Percentiles rank a stretch among this genome's conserved stretches.
phyloP scores from a whole-genome alignment of 2,113 vertebrate genomes.

The Machaerirhynchus nigripectus region DNA sequence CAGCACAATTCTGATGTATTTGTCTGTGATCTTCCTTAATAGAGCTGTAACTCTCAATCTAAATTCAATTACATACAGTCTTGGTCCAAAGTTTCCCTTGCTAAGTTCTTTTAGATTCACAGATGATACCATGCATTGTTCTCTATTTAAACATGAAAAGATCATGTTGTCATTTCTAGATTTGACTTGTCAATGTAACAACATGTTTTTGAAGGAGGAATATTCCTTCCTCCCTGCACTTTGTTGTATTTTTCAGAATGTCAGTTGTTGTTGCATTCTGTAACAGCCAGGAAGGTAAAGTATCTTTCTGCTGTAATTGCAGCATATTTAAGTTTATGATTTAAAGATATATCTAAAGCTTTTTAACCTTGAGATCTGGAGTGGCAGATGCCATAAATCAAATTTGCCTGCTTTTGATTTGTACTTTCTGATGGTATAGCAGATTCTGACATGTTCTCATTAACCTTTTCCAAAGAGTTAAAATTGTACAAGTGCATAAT shows the following conservation, averaged over 20 bases:
- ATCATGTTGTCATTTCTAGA: constrained; percentile 58
- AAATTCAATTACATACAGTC: not conserved
- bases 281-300: constrained; percentile 55
- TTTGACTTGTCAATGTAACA: constrained; percentile 51
- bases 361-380: constrained; percentile 65
- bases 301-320: constrained; percentile 32
- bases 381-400: constrained; percentile 62
- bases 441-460: constrained; percentile 66
- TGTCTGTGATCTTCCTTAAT: not conserved
- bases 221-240: constrained; percentile 19
- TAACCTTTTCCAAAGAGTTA: constrained; percentile 67
- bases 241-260: constrained; percentile 57
- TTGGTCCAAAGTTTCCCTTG: not conserved
- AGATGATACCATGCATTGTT: constrained; percentile 60
- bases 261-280: constrained; percentile 51
- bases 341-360: constrained; percentile 57
- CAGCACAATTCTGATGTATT: not conserved
- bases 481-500: constrained; percentile 55
- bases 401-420: constrained; percentile 45
- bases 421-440: constrained; percentile 52
- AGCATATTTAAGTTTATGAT: constrained; percentile 42
- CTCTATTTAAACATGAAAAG: constrained; percentile 50
- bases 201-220: constrained; percentile 49
- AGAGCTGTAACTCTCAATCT: not conserved
- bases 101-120: constrained; percentile 31